A percentile compares a stretch with the other conserved stretches of the same genome.
These are phyloP conservation scores for Halcyon senegalensis DNA, from an alignment of 2,113 vertebrate species.

Conservation along the genomic window DNA sequence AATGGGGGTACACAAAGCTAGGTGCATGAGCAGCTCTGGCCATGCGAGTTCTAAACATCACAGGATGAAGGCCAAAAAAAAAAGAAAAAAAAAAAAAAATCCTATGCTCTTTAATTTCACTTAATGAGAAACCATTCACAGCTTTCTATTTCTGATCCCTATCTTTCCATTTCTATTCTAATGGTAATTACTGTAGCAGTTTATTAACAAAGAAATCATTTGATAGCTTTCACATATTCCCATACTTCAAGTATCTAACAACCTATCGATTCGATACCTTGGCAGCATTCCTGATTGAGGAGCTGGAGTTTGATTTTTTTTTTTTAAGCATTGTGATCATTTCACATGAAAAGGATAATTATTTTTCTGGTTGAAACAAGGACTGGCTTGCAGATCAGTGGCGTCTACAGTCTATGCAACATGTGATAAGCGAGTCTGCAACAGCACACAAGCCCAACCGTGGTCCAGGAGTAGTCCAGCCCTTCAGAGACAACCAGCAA, in stretches of 20 bases:
- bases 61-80: background rate
- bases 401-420: background rate
- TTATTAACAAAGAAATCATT: conserved; percentile 65
- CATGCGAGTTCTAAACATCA: rapidly evolving
- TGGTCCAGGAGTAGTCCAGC: background rate
- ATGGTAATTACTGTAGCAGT: conserved; percentile 56
- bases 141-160: conserved; percentile 37
- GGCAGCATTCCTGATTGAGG: conserved; percentile 25
- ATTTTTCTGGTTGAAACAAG: conserved; percentile 11
- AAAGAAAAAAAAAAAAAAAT: background rate
- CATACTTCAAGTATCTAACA: conserved; percentile 56
- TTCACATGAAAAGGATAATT: conserved; percentile 1
- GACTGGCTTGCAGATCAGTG: background rate
- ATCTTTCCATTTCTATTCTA: conserved; percentile 52
- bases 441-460: background rate
- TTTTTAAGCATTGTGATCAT: background rate
- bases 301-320: background rate
- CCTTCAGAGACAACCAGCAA: background rate
- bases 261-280: conserved; percentile 51
- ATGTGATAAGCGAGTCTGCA: background rate
- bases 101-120: conserved; percentile 18
- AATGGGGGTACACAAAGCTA: background rate
- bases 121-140: conserved; percentile 50
- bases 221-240: conserved; percentile 52
- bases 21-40: background rate